Conservation (phyloP, 2,113 vertebrate species). For the Calyptommatus sinebrachiatus region DNA sequence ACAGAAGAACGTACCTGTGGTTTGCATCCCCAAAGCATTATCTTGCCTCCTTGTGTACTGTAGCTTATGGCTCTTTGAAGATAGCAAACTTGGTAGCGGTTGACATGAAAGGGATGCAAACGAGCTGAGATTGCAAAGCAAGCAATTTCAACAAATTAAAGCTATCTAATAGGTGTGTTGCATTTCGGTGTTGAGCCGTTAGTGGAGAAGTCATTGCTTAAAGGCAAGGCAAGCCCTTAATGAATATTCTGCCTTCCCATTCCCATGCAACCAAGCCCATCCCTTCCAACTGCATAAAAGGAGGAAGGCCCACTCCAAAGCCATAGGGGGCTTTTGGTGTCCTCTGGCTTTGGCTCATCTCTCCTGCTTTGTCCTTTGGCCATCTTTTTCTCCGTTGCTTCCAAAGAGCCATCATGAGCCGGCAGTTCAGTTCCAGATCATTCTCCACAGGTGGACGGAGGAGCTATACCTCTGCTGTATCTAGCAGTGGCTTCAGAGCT, state of each 20-base stretch:
- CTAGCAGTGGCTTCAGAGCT: conserved; percentile 22
- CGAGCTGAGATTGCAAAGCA: conserved; percentile 2
- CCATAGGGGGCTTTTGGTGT: conserved; percentile 28
- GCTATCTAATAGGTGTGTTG: conserved; percentile 24
- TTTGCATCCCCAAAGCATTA: conserved; percentile 5
- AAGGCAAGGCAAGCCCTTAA: conserved; percentile 57
- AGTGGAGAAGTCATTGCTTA: conserved; percentile 37
- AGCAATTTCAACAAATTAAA: conserved; percentile 21
- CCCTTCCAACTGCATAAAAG: conserved; percentile 39
- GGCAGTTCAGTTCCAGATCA: conserved; percentile 25
- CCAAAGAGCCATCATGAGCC: conserved; percentile 31
- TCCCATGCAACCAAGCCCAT: conserved; percentile 34
- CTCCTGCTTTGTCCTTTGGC: not conserved
- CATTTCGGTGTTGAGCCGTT: conserved; percentile 41
- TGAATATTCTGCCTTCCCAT: conserved; percentile 35
- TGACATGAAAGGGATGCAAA: conserved; percentile 30
- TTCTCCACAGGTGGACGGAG: conserved; percentile 16
- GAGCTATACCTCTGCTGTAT: conserved; percentile 4
- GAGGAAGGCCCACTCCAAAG: conserved; percentile 5
- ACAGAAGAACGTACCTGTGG: not conserved
- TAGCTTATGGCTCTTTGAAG: conserved; percentile 16
- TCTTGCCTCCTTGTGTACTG: not conserved
- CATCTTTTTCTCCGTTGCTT: not conserved
- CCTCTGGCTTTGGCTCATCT: conserved; percentile 7
- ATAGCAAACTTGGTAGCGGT: not conserved